Base-by-base conservation (phyloP, 92 coral and sea anemone genomes). In the Palythoa grandiflora region DNA sequence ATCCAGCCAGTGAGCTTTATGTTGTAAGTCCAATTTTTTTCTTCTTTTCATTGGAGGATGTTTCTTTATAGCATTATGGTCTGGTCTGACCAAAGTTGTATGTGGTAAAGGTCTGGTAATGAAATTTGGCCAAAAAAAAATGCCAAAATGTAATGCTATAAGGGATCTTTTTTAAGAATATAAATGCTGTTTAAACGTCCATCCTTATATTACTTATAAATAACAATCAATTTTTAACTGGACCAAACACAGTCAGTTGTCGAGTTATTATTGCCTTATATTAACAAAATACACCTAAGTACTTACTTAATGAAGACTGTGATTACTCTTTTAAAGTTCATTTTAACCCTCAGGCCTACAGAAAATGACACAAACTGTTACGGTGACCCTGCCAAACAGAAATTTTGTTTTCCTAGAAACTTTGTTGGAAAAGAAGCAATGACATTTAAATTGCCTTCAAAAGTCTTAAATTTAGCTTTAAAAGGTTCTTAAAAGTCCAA, bases 371-470 rank as follows among this genome's bases (percentile, higher is more conserved):
- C 55, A 51, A 51, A 51, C 8, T 51, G 8, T 51, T 51, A 51
- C 6, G 11, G 6, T 51, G 6, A 51, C 8, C 55, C 11, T 51
- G 6, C 6, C 15, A 61, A 13, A 28, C 28, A 28, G 28, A 28
- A 28, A 28, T 28, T 71, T 71, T 71, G 75, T 71, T 71, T 71
- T 71, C 75, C 75, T 71, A 36, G 75, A 71, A 71, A 71, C 75
- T 71, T 71, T 71, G 75, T 71, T 71, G 75, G 50, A 71, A 71
- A 71, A 38, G 50, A 35, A 35, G n/a, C 75, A 47, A 71, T 38
- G 36, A 71, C 75, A 71, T 71, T 71, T 71, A 71, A 71, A 71
- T 71, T 71, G 75, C 36, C 75, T 71, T 71, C 48, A 71, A 71
- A 71, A 71, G 75, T 71, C 50, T 16, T 37, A 71, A 71, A 71